Evolutionary conservation across 2,797 vertebrate genomes (phyloP), one percentile per base, ranked within the genome.

Genomic region (Fratercula arctica): DNA sequence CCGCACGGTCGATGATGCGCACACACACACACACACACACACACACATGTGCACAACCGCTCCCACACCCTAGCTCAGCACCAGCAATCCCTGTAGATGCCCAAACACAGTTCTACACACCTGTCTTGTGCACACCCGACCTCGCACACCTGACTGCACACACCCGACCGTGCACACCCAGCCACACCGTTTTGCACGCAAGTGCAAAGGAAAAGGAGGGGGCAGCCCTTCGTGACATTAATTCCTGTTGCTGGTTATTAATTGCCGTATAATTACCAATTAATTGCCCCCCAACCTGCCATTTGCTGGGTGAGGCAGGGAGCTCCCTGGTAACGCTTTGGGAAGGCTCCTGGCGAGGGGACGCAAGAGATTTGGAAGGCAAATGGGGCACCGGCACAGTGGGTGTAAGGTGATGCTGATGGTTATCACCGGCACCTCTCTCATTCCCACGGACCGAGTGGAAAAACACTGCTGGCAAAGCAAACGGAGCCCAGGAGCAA

Each of bases 371-470:
- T 91, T 29, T 96, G 95, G 94, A 95, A 96, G 91, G 95, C 95
- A 96, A 95, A 96, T 81, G 50, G 29, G 74, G 46, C 3, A 3
- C 46, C 45, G 89, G 68, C 25, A 15, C 7, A 4, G 69, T 2
- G 0, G 61, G 46, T 46, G 96, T 95, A 95, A 96, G 91, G 79
- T 66, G 95, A 95, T 84, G 93, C 95, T 37, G 93, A 81, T 84
- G 76, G 68, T 50, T 97, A 91, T 95, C 95, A 0, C 53, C 37
- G 1, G 3, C 17, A 0, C 6, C 48, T 10, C 67, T 57, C 80
- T 41, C 54, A 16, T 81, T 64, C 89, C 61, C n/a, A 7, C 4
- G 64, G 31, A 50, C n/a, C 0, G 7, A 51, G 63, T 92, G 93
- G 96, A 96, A 97, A 96, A 97, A 86, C 66, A 81, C 24, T 20